A percentile compares a stretch with the other conserved stretches of the same genome.
phyloP scores from a whole-genome alignment of 2,888 invertebrate species.

The Parascotia fuliginaria region DNA sequence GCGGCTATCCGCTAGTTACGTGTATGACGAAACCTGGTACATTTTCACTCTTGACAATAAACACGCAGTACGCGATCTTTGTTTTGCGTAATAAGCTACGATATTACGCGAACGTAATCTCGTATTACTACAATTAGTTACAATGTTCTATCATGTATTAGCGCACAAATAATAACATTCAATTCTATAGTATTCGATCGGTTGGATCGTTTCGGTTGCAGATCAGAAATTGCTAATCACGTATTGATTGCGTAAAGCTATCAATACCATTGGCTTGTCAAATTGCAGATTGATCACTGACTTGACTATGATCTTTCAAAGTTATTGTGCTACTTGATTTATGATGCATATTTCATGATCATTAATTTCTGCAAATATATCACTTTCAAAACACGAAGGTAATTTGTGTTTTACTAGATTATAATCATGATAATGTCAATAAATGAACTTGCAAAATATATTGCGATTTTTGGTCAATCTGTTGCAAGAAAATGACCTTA shows the following conservation, averaged over 20 bases:
- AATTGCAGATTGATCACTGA: constrained; percentile 31
- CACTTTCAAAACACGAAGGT: too few species aligned
- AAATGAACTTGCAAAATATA: constrained; percentile 15
- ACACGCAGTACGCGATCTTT: constrained; percentile 63
- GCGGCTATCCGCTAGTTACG: constrained; percentile 59
- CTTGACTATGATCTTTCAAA: constrained; percentile 34
- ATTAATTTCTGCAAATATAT: constrained; percentile 17
- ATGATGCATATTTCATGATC: constrained; percentile 30
- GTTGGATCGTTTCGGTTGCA: constrained; percentile 11
- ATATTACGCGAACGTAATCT: constrained; percentile 45
- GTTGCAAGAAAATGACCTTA: background rate
- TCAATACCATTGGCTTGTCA: constrained; percentile 26
- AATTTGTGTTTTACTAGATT: constrained; percentile 23
- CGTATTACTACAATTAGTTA: constrained; percentile 35
- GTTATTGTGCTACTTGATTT: constrained; percentile 35
- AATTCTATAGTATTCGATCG: constrained; percentile 17
- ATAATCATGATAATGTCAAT: constrained; percentile 19
- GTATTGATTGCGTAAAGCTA: constrained; percentile 34
- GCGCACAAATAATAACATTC: constrained; percentile 6
- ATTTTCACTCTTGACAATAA: constrained; percentile 74
- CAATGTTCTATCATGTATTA: constrained; percentile 32
- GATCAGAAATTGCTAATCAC: constrained; percentile 6
- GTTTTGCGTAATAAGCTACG: constrained; percentile 62
- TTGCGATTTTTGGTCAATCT: constrained; percentile 6
- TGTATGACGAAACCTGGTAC: constrained; percentile 60